phyloP scores from a whole-genome alignment of 2,888 invertebrate genomes.

The Dromius quadrimaculatus region DNA sequence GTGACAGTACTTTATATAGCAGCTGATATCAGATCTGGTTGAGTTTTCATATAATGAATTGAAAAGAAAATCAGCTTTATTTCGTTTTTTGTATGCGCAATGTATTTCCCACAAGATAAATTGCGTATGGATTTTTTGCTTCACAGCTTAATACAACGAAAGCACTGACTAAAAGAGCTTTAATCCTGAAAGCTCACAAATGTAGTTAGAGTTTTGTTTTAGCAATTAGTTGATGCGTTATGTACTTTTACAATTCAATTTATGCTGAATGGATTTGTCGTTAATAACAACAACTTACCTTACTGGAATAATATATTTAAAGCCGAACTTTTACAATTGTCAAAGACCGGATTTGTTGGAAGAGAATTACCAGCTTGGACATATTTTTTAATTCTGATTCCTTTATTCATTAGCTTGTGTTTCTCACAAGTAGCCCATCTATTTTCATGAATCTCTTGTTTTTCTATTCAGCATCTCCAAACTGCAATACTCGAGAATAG shows the following conservation, averaged over 20 bases:
- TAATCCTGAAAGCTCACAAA: conserved; percentile 36
- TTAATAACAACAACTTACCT: conserved; percentile 26
- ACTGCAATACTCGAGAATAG: no score
- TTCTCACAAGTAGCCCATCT: no score
- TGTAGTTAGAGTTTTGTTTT: conserved; percentile 38
- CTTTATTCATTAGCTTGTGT: no score
- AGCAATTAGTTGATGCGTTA: conserved; percentile 45
- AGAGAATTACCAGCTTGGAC: no score
- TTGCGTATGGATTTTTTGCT: conserved; percentile 31
- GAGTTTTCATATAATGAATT: no score
- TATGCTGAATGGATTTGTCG: conserved; percentile 36
- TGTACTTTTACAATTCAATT: conserved; percentile 45
- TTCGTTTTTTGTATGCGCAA: not conserved
- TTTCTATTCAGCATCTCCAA: no score
- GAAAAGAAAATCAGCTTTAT: conserved; percentile 17
- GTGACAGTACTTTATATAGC: no score
- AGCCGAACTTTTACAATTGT: conserved; percentile 22
- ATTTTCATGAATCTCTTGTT: no score
- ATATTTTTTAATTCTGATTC: no score
- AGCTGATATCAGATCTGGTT: conserved; percentile 34
- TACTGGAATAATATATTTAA: conserved; percentile 36
- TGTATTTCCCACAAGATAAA: conserved; percentile 37
- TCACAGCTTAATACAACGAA: conserved; percentile 13
- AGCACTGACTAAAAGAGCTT: conserved; percentile 31
- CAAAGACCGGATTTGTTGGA: conserved; percentile 24